Evolutionary conservation across 2,888 invertebrate species (phyloP), one percentile per base, ranked within the genome.

Genomic region (Sclerodermus sp.): DNA sequence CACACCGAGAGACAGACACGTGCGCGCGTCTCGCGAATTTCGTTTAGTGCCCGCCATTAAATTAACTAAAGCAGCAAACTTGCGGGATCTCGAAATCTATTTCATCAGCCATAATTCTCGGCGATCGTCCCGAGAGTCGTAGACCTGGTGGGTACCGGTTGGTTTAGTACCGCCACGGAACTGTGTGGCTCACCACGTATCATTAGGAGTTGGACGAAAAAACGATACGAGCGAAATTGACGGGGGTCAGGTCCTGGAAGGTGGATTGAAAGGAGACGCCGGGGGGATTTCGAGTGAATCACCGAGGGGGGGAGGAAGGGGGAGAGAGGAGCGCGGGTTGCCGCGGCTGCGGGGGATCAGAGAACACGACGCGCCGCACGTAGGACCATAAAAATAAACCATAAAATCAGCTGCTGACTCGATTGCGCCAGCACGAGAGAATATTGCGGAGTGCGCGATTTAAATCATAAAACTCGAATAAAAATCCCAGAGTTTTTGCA

Each of bases 401-500:
- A 71, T 73, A 71, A 74, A 72, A 67, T 75, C 71, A 65, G 68
- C 68, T 71, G 77, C 76, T 76, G 76, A 76, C 73, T 72, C 68
- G 68, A 70, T 73, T 58, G 67, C 59, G 51, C 52, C 49, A 34
- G n/a, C 6, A 34, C 34, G 4, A 34, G 50, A 55, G 68, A 74
- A 72, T 73, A 70, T 64, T 63, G 72, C 73, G 62, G 66, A 66
- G 67, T 65, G 60, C 65, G 73, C 72, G 68, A 74, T 76, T 76
- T 71, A 68, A 75, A 76, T 76, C 74, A 74, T 77, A 73, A 76
- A 76, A 77, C 55, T 65, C 62, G 55, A 73, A 73, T 73, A 71
- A 75, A 74, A 74, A 65, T 67, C 62, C 8, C 23, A 23, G 23
- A 23, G 23, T 23, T 23, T 8, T 23, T 23, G 23, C 23, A 23